Evolutionary conservation across 2,888 invertebrate species (phyloP).

Genomic region (Hypomecis punctinalis): DNA sequence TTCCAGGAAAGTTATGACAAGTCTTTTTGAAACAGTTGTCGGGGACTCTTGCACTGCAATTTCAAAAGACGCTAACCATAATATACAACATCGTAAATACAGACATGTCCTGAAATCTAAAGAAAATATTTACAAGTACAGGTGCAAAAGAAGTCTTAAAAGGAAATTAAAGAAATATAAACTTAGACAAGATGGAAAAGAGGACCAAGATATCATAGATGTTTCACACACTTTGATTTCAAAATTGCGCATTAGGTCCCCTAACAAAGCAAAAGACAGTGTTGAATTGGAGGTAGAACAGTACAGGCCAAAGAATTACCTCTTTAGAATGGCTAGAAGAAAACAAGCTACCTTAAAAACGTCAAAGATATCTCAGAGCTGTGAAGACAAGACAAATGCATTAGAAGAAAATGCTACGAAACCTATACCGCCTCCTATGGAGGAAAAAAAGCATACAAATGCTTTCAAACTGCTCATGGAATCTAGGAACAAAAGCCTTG

Average conservation of each 20-base stretch:
- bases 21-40: constrained; percentile 52
- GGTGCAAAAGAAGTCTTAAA: constrained; percentile 64
- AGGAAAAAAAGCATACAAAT: constrained; percentile 73
- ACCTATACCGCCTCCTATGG: constrained; percentile 37
- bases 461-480: constrained; percentile 89
- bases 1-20: constrained; percentile 75
- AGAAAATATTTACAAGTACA: constrained; percentile 62
- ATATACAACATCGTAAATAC: constrained; percentile 42
- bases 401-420: constrained; percentile 24
- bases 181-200: constrained; percentile 71
- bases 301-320: constrained; percentile 64
- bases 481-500: constrained; percentile 86
- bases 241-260: constrained; percentile 68
- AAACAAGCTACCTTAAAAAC: constrained; percentile 50
- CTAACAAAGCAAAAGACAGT: constrained; percentile 48
- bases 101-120: constrained; percentile 58
- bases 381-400: constrained; percentile 25
- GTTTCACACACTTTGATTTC: constrained; percentile 65
- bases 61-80: constrained; percentile 36
- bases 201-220: constrained; percentile 76
- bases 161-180: constrained; percentile 75
- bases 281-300: constrained; percentile 46
- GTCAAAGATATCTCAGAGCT: constrained; percentile 34
- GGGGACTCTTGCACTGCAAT: constrained; percentile 40
- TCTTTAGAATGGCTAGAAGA: constrained; percentile 70